Base-by-base conservation (phyloP, 2,888 invertebrate species). In the Marronus borbonicus region DNA sequence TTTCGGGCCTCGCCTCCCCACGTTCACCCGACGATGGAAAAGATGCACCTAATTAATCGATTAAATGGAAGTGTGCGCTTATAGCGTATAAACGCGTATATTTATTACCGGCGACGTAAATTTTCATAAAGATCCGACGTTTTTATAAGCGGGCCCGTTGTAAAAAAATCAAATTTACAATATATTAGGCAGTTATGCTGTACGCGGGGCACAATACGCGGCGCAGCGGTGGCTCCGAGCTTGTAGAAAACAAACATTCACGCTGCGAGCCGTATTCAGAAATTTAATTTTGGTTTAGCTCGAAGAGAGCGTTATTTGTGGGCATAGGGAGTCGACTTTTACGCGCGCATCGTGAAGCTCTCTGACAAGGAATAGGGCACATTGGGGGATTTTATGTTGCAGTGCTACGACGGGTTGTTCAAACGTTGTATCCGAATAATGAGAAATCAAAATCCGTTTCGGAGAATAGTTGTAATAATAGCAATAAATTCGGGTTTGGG, bases 71-170 rank as follows among this genome's bases (percentile, higher is more conserved):
- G 55, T 55, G 55, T 55, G 55, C 20, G 20, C 55, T 55, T 20
- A 20, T 20, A 55, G 55, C 20, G 20, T 17, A 65, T 65, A 65
- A 65, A 65, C 39, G 65, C 44, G 44, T 10, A 44, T 39, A 65
- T 65, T 65, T 65, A 65, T 65, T 65, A 65, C 20, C 20, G 65
- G 3, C 7, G 65, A 44, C 36, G 39, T 65, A 65, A 65, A 65
- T 65, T 65, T 65, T 65, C 65, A 65, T 65, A 65, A 65, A 65
- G 39, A 36, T 20, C 65, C 44, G 65, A 65, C 65, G 20, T 55
- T 55, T 55, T 20, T 55, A 44, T 44, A 44, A 55, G 55, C 17
- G 55, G 20, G 17, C 55, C 17, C 17, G 55, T 55, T 55, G 20
- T 55, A 55, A 55, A 55, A 55, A 20, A 55, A 55, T 20, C 55